These are phyloP conservation scores for Drosophila erecta DNA, from an alignment of 1,140 invertebrate genomes.

Conservation along the genomic window DNA sequence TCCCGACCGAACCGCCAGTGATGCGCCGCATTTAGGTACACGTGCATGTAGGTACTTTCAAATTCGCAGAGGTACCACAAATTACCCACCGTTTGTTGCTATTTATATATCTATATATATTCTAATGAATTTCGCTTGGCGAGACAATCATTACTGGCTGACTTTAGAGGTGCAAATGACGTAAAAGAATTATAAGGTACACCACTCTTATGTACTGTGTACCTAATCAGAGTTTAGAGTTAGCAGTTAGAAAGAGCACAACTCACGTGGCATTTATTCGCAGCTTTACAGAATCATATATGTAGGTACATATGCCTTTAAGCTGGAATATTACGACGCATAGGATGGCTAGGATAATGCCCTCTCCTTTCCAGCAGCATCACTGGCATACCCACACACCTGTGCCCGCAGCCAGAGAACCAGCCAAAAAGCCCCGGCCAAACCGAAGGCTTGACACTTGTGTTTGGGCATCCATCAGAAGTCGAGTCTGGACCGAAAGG, in stretches of 20 bases:
- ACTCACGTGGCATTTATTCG: no score
- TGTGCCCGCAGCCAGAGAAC: neutral
- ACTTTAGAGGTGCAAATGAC: neutral
- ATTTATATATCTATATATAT: no score
- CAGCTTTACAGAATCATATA: no score
- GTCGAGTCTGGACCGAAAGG: constrained; percentile 45
- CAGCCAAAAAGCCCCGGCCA: neutral
- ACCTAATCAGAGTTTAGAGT: no score
- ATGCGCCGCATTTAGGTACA: neutral
- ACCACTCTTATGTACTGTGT: no score
- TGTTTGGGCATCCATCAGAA: constrained; percentile 51
- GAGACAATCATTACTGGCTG: neutral
- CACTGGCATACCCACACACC: constrained; percentile 2
- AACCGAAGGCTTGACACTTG: constrained; percentile 14
- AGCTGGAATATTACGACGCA: no score
- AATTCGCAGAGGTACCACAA: neutral
- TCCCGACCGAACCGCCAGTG: neutral
- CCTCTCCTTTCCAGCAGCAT: neutral
- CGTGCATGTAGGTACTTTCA: no score
- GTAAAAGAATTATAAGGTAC: no score
- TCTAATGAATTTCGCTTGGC: no score
- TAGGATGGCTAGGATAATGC: no score
- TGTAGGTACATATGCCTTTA: no score
- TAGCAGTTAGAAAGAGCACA: no score
- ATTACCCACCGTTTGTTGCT: neutral